Base-by-base conservation (phyloP, 92 coral and sea anemone species). In the Ricordea florida region DNA sequence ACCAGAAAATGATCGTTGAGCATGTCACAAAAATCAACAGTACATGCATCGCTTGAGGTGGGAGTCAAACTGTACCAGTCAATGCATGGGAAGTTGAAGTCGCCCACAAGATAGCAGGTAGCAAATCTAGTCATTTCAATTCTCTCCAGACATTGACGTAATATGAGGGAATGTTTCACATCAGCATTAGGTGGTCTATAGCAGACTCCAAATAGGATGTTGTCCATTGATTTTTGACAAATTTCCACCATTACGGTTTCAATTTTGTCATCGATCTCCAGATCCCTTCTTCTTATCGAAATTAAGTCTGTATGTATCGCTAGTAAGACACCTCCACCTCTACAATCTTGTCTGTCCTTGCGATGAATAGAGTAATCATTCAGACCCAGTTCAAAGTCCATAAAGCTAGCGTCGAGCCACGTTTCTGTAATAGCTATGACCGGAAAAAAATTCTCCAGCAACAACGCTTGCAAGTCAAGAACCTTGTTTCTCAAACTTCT, bases 311-410 rank as follows among this genome's bases (percentile, higher is more conserved):
- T 48, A 61, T 63, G 83, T 10, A 76, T 74, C 13, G 42, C 83
- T 27, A 64, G 26, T 10, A 76, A 31, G 44, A 62, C 83, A 62
- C 83, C 74, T 3, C 65, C 66, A 15, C 83, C 83, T 40, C 74
- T 62, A 10, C 74, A 2, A 14, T 61, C 60, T 61, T 58, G 28
- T 31, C 81, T 59, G 46, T 55, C 79, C 52, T 20, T 61, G 33
- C 83, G 74, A 26, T 76, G 72, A 32, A 76, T 63, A 31, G 28
- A 47, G 52, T 77, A 65, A 31, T 77, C 76, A n/a, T 77, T 52
- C 40, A 51, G 28, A 36, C 76, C 58, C 56, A 77, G 45, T 49
- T 77, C 76, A 24, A 65, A 64, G 44, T 77, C 83, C 76, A 65
- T 51, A 23, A 65, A 64, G 33, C 66, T 22, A 31, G 62, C n/a